Evolutionary conservation across 1,140 invertebrate genomes (phyloP).

Genomic region (Araneus ventricosus): DNA sequence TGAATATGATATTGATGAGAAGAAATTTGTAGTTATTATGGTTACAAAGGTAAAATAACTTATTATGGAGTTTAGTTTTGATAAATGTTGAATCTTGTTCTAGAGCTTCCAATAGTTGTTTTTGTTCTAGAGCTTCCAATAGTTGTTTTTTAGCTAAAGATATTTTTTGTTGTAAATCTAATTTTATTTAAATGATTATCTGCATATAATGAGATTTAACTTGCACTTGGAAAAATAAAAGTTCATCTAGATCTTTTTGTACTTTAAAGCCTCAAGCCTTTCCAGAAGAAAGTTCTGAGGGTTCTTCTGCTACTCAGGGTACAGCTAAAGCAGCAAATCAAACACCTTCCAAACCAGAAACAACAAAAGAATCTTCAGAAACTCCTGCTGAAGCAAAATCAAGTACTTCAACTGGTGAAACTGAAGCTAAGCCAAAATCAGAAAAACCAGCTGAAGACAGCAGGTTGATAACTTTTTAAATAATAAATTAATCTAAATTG

Average conservation of each 20-base stretch:
- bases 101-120: too few relatives aligned
- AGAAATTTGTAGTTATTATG: conserved; percentile 99
- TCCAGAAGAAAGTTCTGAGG: conserved; percentile 61
- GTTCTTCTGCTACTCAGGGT: conserved; percentile 41
- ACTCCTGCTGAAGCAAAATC: conserved; percentile 44
- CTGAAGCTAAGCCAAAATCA: conserved; percentile 46
- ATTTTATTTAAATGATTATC: too few relatives aligned
- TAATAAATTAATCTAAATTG: background rate
- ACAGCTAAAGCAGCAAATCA: conserved; percentile 47
- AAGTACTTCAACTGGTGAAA: conserved; percentile 35
- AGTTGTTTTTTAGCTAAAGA: too few relatives aligned
- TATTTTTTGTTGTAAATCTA: too few relatives aligned
- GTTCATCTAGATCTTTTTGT: too few relatives aligned
- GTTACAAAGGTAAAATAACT: conserved; percentile 86
- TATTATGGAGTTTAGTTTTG: background rate
- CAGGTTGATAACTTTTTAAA: background rate
- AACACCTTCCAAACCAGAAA: conserved; percentile 61
- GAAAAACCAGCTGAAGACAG: conserved; percentile 46
- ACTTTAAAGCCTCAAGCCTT: conserved; percentile 49
- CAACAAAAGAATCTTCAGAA: conserved; percentile 41
- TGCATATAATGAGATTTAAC: too few relatives aligned
- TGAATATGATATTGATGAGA: conserved; percentile 97
- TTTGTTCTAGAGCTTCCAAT: too few relatives aligned
- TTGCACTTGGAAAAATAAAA: too few relatives aligned
- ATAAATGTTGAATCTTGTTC: too few relatives aligned